Evolutionary conservation across 2,888 invertebrate species (phyloP).

Genomic region (Helicoverpa assulta): DNA sequence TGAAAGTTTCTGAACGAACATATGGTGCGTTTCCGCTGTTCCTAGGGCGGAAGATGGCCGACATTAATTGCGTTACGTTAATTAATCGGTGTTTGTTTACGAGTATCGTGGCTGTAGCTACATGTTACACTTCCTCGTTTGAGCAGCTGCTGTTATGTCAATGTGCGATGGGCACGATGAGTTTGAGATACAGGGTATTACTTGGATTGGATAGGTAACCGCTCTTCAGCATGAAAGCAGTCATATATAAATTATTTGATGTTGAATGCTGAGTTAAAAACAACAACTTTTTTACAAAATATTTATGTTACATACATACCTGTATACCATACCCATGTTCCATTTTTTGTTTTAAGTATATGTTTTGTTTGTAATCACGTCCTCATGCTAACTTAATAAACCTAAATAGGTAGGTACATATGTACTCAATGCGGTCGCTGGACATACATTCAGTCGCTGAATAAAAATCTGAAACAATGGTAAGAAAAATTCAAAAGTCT

Average conservation of each 20-base stretch:
- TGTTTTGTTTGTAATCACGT: too few relatives aligned
- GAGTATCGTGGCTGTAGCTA: constrained; percentile 5
- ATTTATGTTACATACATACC: too few relatives aligned
- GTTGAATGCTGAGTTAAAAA: too few relatives aligned
- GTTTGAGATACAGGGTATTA: neutral
- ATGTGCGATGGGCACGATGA: constrained; percentile 3
- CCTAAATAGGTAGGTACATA: too few relatives aligned
- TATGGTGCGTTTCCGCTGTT: constrained; percentile 39
- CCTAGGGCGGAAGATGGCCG: constrained; percentile 19
- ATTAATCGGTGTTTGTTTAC: constrained; percentile 45
- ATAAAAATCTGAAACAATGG: neutral
- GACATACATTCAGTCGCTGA: neutral
- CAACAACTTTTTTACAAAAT: too few relatives aligned
- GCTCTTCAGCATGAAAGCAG: too few relatives aligned
- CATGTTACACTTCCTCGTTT: constrained; percentile 18
- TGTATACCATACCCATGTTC: too few relatives aligned
- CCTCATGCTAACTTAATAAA: too few relatives aligned
- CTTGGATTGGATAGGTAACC: neutral
- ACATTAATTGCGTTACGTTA: constrained; percentile 38
- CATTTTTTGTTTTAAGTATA: too few relatives aligned
- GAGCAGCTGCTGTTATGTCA: constrained; percentile 27
- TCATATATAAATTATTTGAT: too few relatives aligned
- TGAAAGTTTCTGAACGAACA: constrained; percentile 35
- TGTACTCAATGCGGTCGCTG: too few relatives aligned
- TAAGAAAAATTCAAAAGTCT: neutral